These are phyloP conservation scores for Diachrysia chrysitis DNA, from an alignment of 2,888 invertebrate genomes.

Conservation along the genomic window DNA sequence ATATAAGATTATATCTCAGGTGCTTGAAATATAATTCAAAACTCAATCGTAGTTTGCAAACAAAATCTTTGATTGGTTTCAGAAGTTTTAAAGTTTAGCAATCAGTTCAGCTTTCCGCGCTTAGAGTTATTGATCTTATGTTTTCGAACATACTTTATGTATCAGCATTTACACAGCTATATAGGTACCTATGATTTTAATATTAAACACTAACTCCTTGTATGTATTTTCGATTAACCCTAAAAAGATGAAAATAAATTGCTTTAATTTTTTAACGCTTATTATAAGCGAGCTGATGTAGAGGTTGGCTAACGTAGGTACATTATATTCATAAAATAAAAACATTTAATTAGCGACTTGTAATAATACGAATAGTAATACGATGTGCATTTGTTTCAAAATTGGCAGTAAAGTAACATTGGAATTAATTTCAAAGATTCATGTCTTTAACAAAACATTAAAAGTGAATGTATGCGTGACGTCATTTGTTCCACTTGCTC, in stretches of 20 bases:
- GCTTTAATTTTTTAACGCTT: neutral
- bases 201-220: no score
- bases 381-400: conserved; percentile 1
- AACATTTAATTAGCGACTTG: neutral
- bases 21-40: conserved; percentile 38
- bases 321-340: neutral
- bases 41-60: conserved; percentile 54
- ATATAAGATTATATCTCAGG: conserved; percentile 20
- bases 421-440: conserved; percentile 4
- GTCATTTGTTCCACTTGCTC: neutral
- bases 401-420: neutral
- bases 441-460: neutral
- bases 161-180: neutral
- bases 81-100: conserved; percentile 39
- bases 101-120: conserved; percentile 41
- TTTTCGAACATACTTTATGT: no score
- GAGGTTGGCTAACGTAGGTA: neutral
- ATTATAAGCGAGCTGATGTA: neutral
- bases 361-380: neutral
- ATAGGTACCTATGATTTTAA: no score
- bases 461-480: neutral
- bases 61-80: conserved; percentile 59
- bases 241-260: no score
- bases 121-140: conserved; percentile 19
- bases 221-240: no score